These are phyloP conservation scores for Phalacrocorax carbo DNA, from an alignment of 2,113 vertebrate species.

Conservation along the genomic window DNA sequence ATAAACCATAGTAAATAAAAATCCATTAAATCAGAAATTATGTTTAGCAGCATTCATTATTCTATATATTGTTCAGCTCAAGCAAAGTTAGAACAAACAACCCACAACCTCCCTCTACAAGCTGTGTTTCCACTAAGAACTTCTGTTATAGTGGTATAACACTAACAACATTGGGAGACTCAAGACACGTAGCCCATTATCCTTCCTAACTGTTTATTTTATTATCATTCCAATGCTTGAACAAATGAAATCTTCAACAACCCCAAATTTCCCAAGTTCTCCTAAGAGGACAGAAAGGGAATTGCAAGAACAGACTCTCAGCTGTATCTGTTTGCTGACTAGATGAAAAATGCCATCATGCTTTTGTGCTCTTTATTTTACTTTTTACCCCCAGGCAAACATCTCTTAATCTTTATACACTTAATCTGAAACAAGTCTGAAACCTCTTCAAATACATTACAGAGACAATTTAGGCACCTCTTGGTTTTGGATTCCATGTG, in stretches of 20 bases:
- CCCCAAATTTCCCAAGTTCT: not conserved
- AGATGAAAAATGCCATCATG: not conserved
- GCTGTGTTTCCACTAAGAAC: not conserved
- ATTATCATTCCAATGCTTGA: not conserved
- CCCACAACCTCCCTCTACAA: not conserved
- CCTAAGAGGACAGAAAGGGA: not conserved
- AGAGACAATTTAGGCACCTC: not conserved
- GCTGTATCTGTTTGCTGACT: not conserved
- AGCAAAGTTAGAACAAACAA: not conserved
- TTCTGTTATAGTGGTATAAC: not conserved
- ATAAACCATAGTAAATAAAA: not conserved
- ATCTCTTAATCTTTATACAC: fast-evolving
- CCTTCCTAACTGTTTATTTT: not conserved
- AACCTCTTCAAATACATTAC: not conserved
- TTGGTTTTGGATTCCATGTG: not conserved
- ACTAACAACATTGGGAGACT: not conserved
- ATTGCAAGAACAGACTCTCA: not conserved
- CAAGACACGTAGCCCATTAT: not conserved
- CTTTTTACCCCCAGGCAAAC: not conserved
- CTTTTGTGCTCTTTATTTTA: not conserved
- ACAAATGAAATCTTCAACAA: not conserved
- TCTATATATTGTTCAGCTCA: not conserved
- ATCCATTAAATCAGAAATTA: not conserved
- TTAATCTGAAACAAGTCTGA: not conserved
- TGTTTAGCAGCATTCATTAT: not conserved